Base-by-base conservation (phyloP, 2,113 vertebrate species). In the Eleginops maclovinus region DNA sequence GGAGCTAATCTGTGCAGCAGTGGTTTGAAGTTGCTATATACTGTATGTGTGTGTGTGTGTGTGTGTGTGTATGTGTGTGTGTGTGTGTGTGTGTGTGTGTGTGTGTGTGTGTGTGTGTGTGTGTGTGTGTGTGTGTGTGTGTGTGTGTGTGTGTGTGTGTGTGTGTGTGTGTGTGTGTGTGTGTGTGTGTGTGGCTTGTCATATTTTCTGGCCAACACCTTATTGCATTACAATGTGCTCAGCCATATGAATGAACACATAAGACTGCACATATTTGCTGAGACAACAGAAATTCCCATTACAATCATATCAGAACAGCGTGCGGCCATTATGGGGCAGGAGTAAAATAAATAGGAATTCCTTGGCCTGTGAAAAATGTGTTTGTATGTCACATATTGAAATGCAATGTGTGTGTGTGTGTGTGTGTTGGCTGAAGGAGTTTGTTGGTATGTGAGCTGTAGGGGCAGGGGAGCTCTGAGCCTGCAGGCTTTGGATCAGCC, bases 261-360 rank as follows among this genome's bases (percentile, higher is more conserved):
- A 54, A 43, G 62, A 47, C 56, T 46, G 17, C 5, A 4, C 36
- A 40, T 22, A 58, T 56, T 71, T 80, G 81, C 81, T 90, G 84
- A 88, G 36, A 73, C 62, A 69, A 82, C 82, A 86, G 50, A 79
- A 86, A 84, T 41, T 79, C n/a, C 65, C 73, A 77, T 85, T 87
- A 78, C 55, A 28, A 64, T 64, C 44, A 64, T 64, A 49, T 47
- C 43, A 59, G 24, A 79, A 51, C 71, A 86, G 77, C 63, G 60
- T 77, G 72, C 66, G 70, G 70, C 67, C 53, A 86, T 85, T 86
- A 85, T 40, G 2, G 9, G 4, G 71, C 24, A 22, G 12, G 49
- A 74, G 40, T 46, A 61, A 24, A 77, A 55, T 83, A 85, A 85
- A 89, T 74, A 75, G 36, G 58, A 80, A 47, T 43, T 81, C 49